Evolutionary conservation across 2,113 vertebrate species (phyloP), one percentile per base, ranked within the genome.

Genomic region (Hiodon tergisus): DNA sequence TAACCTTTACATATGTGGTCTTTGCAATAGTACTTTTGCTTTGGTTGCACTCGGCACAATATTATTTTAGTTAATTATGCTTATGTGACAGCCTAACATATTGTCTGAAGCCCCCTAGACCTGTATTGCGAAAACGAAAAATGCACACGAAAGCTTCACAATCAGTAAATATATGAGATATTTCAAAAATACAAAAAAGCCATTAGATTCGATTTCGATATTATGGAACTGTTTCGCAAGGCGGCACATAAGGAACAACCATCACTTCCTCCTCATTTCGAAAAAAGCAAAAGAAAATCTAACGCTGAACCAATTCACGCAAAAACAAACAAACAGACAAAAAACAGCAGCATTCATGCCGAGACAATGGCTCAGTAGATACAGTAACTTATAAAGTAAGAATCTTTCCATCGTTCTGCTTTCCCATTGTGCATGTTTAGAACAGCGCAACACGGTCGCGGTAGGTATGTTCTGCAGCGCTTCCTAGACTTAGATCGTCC

Each of bases 181-280:
- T 48, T 17, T 3, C 10, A 72, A 62, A 77, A 11, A 71, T 10
- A 47, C 11, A 13, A 76, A 48, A 75, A 69, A 31, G 76, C 75
- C 8, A 77, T 50, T 47, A 58, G 78, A 73, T 53, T 75, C 78
- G 47, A 55, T 67, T 46, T 67, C 57, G 69, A 54, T 55, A 72
- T 76, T 16, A 58, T 73, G 77, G 72, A 76, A 66, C 78, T 79
- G 78, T 78, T 76, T 7, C 31, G 10, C 55, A 47, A 47, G 17
- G 16, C 81, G 83, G 86, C 88, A 89, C 89, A 91, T 91, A 90
- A 91, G 88, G 90, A 92, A 89, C 89, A 84, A 77, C 83, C 61
- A 84, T 82, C 86, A 88, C 89, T 87, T 82, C 79, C 82, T 79
- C 76, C 76, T 72, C 78, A 83, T 83, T 57, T 82, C 76, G 69